phyloP scores from a whole-genome alignment of 37 sponge, comb jelly and placozoan species.

The Hexactinellida sp. region DNA sequence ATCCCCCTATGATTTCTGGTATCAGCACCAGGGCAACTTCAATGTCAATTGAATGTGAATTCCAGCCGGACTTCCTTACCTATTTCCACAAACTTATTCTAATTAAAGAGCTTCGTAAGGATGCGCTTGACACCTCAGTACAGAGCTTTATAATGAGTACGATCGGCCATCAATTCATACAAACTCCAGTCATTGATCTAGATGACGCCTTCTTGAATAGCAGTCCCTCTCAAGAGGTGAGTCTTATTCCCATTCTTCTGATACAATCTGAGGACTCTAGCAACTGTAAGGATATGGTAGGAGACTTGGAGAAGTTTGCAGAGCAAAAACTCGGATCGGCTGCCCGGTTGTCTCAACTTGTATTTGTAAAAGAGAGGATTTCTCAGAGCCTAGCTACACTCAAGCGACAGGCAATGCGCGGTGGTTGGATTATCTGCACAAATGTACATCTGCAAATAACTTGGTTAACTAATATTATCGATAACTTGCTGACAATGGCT shows the following conservation, averaged over 20 bases:
- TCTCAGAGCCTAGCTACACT: not conserved
- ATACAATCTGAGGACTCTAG: not conserved
- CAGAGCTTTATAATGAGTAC: not conserved
- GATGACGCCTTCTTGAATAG: not conserved
- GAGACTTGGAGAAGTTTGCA: not conserved
- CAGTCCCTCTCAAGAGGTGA: not conserved
- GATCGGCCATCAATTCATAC: not conserved
- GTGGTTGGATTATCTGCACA: not conserved
- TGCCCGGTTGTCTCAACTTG: not conserved
- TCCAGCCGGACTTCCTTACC: not conserved
- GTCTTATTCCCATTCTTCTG: not conserved
- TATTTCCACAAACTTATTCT: slow-evolving; percentile 5
- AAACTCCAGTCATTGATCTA: not conserved
- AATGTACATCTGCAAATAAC: not conserved
- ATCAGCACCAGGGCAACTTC: not conserved
- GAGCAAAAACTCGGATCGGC: not conserved
- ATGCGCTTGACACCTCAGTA: not conserved
- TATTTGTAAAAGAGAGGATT: not conserved
- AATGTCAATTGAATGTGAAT: not conserved
- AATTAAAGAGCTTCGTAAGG: slow-evolving; percentile 7
- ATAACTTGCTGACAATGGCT: not conserved
- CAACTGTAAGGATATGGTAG: not conserved
- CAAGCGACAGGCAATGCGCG: not conserved
- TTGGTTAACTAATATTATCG: not conserved
- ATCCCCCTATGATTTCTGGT: not conserved